Base-by-base conservation (phyloP, 2,888 invertebrate species). In the Patella depressa region DNA sequence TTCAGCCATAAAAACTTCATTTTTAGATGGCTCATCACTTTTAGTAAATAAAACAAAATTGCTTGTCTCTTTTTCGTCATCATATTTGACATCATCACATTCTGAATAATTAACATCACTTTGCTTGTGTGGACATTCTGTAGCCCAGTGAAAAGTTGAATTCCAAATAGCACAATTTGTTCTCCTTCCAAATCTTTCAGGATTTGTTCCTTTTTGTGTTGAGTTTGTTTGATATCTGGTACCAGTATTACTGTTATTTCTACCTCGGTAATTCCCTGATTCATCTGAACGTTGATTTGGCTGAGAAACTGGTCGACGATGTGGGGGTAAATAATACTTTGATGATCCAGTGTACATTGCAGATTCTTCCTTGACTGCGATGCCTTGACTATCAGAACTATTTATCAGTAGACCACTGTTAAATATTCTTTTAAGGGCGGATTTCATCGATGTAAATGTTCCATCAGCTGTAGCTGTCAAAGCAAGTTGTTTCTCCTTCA, bases 1-100 rank as follows among this genome's bases (percentile, higher is more conserved):
- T 59, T 77, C 77, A 72, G 77, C 69, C 77, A 77, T 77, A 53
- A 77, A 77, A 45, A 77, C 70, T 24, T 77, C 77, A 77, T 70
- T 72, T n/a, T 71, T 53, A 17, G 53, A 65, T 24, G 24, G 19
- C 24, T 65, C 65, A 4, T 24, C 1, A 14, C 19, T 24, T 65
- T 65, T 65, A 12, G 65, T 65, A 65, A 65, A 65, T 24, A 65
- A 65, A 7, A 24, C 17, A n/a, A 65, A 24, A 17, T 65, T 65
- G 24, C 65, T 24, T 19, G 24, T 14, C 24, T 65, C 65, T 19
- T 65, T 9, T 65, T 65, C 65, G n/a, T 65, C 65, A 3, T 19
- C 65, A 45, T 3, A 29, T n/a, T 65, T 9, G n/a, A 12, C 65
- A 24, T 65, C 65, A 12, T 19, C 65, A 19, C 65, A 65, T 65